phyloP scores from a whole-genome alignment of 2,888 invertebrate species.

The Pheosia tremula region DNA sequence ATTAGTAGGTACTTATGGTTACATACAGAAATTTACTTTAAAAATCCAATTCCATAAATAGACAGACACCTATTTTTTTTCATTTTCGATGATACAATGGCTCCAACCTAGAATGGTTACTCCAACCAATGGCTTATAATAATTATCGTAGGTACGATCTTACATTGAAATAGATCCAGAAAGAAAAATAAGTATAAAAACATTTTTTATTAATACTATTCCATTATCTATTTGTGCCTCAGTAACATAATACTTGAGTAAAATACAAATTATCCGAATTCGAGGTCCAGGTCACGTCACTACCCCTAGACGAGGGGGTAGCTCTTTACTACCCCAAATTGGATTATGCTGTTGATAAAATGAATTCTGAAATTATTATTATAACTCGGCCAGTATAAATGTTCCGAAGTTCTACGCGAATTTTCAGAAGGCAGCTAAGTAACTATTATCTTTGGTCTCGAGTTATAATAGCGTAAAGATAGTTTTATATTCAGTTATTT shows the following conservation, averaged over 20 bases:
- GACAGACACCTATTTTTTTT: no score
- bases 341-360: slow-evolving; percentile 13
- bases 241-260: background rate
- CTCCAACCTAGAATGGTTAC: no score
- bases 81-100: no score
- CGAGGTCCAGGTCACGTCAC: background rate
- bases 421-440: slow-evolving; percentile 15
- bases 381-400: slow-evolving; percentile 11
- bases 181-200: no score
- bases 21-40: no score
- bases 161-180: no score
- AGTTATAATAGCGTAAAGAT: slow-evolving; percentile 14
- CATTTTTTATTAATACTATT: background rate
- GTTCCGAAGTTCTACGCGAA: slow-evolving; percentile 19
- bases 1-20: no score
- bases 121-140: no score
- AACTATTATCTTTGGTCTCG: slow-evolving; percentile 23
- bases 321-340: slow-evolving; percentile 9
- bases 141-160: no score
- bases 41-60: no score
- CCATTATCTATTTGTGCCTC: background rate
- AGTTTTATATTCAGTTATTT: slow-evolving; percentile 13
- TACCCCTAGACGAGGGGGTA: background rate
- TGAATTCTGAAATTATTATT: slow-evolving; percentile 10
- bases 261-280: background rate